Conservation (phyloP, 1,140 invertebrate species). For the Rhyacophila brunnea region DNA sequence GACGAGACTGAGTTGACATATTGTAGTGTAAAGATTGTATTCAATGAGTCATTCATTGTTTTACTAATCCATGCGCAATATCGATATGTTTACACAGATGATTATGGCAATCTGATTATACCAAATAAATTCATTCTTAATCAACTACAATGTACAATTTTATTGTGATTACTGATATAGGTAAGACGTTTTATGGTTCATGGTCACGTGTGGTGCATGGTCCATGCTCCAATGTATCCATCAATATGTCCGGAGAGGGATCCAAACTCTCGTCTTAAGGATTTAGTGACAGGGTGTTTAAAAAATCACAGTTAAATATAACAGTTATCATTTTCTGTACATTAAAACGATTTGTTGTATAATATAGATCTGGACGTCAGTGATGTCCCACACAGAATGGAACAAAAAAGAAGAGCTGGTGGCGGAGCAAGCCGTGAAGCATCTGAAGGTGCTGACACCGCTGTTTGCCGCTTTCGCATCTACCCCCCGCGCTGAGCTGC, state of each 20-base stretch:
- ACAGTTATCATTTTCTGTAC: too few relatives aligned
- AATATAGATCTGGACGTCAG: conserved; percentile 90
- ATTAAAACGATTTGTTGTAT: conserved; percentile 16
- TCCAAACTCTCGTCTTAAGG: too few relatives aligned
- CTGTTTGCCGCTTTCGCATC: conserved; percentile 84
- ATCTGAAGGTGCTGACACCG: conserved; percentile 80
- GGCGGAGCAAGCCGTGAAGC: conserved; percentile 90
- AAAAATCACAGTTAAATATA: too few relatives aligned
- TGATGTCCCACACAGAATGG: conserved; percentile 95
- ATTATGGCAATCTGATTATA: conserved; percentile 31
- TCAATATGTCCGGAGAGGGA: too few relatives aligned
- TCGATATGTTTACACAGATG: conserved; percentile 18
- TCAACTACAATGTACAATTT: too few relatives aligned
- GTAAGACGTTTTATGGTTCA: too few relatives aligned
- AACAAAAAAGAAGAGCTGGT: conserved; percentile 97
- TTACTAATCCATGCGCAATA: conserved; percentile 1
- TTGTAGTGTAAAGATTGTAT: conserved; percentile 4
- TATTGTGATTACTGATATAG: too few relatives aligned
- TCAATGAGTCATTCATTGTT: conserved; percentile 25
- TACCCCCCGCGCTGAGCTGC: conserved; percentile 81
- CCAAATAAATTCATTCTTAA: too few relatives aligned
- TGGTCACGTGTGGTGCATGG: too few relatives aligned
- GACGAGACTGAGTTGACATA: conserved; percentile 33
- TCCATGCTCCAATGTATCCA: too few relatives aligned
- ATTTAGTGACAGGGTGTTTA: too few relatives aligned